A percentile compares a stretch with the other conserved stretches of the same genome.
Conservation (phyloP, 2,797 vertebrate genomes). For the Rhabdomys pumilio region DNA sequence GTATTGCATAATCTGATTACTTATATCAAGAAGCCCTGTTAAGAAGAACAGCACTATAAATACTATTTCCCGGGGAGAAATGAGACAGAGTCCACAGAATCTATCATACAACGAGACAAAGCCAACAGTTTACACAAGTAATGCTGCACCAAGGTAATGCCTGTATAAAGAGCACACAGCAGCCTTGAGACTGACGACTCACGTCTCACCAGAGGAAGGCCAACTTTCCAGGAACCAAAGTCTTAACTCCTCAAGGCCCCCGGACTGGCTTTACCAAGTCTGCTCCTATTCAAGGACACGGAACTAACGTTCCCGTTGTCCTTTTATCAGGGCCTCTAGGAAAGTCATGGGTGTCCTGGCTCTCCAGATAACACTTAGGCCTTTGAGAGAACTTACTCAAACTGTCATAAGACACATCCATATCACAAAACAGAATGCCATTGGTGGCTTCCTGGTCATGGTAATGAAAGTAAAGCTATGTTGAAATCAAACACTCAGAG, state of each 20-base stretch:
- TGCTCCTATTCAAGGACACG: background rate
- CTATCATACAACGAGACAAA: background rate
- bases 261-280: background rate
- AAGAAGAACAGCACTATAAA: too few species aligned
- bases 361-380: background rate
- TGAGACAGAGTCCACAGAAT: background rate
- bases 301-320: too few species aligned
- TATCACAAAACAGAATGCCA: background rate
- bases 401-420: background rate
- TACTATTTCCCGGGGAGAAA: too few species aligned
- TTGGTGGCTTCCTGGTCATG: background rate
- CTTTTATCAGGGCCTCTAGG: background rate
- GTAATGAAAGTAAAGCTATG: background rate
- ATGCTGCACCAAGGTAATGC: too few species aligned
- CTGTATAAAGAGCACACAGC: background rate
- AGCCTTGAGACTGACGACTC: too few species aligned
- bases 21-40: background rate
- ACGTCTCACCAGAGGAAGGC: too few species aligned
- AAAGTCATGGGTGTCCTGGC: background rate
- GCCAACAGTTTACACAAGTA: too few species aligned
- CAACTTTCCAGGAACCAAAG: background rate
- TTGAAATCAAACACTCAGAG: background rate
- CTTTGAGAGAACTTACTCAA: background rate
- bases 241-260: background rate
- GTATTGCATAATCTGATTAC: background rate